Conservation (phyloP, 2,113 vertebrate species). For the Montifringilla adamsi region DNA sequence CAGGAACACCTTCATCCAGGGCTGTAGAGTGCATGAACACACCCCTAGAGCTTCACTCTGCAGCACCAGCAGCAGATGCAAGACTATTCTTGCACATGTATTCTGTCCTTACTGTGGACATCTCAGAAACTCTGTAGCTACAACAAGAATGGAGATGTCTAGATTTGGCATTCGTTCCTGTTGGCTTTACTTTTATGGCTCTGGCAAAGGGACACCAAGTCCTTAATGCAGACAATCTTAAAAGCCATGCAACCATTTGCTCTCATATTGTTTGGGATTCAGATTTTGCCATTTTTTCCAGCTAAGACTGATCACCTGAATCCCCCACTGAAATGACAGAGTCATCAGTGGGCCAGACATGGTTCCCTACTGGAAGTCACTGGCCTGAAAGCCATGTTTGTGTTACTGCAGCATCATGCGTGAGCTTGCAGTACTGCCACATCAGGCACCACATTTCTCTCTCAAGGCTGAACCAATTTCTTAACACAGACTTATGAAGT, state of each 20-base stretch:
- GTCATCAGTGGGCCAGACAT: background rate
- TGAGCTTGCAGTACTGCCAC: background rate
- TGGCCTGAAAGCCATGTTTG: background rate
- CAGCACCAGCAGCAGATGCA: background rate
- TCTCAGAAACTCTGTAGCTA: background rate
- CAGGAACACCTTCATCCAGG: background rate
- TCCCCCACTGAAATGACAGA: background rate
- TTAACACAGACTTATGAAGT: fast-evolving
- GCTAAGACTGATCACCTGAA: background rate
- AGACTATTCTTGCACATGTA: background rate
- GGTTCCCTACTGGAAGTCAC: background rate
- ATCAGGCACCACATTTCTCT: background rate
- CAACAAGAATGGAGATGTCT: background rate
- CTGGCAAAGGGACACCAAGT: background rate
- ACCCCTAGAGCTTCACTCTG: background rate
- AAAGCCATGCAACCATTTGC: background rate
- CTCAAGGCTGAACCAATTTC: background rate
- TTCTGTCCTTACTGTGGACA: background rate
- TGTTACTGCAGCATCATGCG: background rate
- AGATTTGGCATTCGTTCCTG: background rate
- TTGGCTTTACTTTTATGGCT: background rate
- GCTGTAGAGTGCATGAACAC: background rate
- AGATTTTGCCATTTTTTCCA: background rate
- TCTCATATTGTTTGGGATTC: background rate
- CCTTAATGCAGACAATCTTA: background rate